These are phyloP conservation scores for Tupaia chinensis DNA, from an alignment of 2,113 vertebrate species.

Conservation along the genomic window DNA sequence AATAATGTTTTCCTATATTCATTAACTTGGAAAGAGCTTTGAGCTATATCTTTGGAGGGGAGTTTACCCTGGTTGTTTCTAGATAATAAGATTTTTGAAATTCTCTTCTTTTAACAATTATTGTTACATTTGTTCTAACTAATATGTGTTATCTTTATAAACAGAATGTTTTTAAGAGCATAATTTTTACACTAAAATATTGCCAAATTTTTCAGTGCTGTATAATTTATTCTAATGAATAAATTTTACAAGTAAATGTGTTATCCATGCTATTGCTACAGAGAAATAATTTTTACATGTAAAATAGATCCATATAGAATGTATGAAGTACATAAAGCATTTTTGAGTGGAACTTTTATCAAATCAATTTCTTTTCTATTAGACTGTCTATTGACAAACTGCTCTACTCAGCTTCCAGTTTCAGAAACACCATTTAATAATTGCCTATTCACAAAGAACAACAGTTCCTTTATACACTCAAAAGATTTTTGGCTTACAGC, in stretches of 20 bases:
- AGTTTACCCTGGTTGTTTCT: not conserved
- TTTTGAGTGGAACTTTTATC: conserved; percentile 50
- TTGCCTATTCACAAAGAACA: conserved; percentile 68
- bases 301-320: not conserved
- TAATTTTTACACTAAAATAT: not conserved
- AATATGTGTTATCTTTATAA: not conserved
- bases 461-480: not conserved
- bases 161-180: not conserved
- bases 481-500: conserved; percentile 47
- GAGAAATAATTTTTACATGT: not conserved
- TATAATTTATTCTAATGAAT: conserved; percentile 22
- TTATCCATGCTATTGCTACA: not conserved
- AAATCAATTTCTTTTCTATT: conserved; percentile 59
- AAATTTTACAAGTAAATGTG: not conserved
- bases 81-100: not conserved
- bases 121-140: not conserved
- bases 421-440: conserved; percentile 63
- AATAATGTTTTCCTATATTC: not conserved
- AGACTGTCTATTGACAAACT: conserved; percentile 5
- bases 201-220: not conserved
- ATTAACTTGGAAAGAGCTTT: not conserved
- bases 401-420: conserved; percentile 30
- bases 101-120: conserved; percentile 14
- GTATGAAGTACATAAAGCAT: not conserved
- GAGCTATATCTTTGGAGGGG: not conserved